Evolutionary conservation across 2,888 invertebrate genomes (phyloP).

Genomic region (Mimas tiliae): DNA sequence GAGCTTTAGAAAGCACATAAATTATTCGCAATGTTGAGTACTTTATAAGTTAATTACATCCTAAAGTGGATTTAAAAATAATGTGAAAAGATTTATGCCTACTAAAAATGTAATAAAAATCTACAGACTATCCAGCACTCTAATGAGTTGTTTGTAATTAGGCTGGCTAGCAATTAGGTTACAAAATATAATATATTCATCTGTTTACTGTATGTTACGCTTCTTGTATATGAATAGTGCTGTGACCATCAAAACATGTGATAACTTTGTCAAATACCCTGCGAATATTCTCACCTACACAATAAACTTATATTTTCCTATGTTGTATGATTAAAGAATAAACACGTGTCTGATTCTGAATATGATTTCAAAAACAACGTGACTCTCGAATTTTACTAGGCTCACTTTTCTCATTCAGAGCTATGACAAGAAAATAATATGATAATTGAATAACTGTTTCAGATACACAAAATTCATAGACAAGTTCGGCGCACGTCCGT

Average conservation of each 20-base stretch:
- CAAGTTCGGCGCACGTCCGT: slow-evolving; percentile 86
- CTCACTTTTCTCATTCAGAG: too few species aligned
- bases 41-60: background rate
- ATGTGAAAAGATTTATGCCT: background rate
- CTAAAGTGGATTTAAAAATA: background rate
- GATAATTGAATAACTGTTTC: slow-evolving; percentile 28
- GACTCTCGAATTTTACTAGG: too few species aligned
- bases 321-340: too few species aligned
- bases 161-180: background rate
- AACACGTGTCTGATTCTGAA: too few species aligned
- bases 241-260: too few species aligned
- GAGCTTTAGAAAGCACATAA: background rate
- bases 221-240: too few species aligned
- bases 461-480: slow-evolving; percentile 64
- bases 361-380: too few species aligned
- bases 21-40: background rate
- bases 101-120: background rate
- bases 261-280: too few species aligned
- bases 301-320: too few species aligned
- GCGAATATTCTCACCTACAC: too few species aligned
- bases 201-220: too few species aligned
- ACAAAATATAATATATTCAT: too few species aligned
- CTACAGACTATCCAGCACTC: background rate
- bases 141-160: background rate
- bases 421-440: background rate